Evolutionary conservation across 2,797 vertebrate genomes (phyloP).

Genomic region (Catamblyrhynchus diadema): DNA sequence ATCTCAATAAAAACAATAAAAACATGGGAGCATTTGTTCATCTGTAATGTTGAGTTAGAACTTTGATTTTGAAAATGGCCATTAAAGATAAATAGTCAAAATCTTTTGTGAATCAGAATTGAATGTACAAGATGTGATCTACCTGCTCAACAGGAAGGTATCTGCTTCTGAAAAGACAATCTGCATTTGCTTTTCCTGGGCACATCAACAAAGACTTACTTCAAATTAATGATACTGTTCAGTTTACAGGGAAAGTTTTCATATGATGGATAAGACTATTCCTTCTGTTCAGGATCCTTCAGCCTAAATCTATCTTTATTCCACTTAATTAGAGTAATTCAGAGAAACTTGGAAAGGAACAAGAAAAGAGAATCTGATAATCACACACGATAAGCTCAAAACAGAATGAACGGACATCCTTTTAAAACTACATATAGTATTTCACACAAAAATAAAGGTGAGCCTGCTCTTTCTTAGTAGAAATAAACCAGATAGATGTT

Average conservation of each 20-base stretch:
- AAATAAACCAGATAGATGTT: not conserved
- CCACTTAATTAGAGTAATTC: not conserved
- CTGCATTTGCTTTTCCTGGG: not conserved
- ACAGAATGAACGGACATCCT: not conserved
- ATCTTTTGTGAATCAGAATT: not conserved
- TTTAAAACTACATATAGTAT: not conserved
- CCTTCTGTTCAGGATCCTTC: not conserved
- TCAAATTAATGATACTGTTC: not conserved
- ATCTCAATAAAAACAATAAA: not conserved
- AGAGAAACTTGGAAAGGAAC: not conserved
- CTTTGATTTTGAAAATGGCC: not conserved
- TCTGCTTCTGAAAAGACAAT: not conserved
- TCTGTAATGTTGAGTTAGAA: not conserved
- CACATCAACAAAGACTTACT: not conserved
- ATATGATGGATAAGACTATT: not conserved
- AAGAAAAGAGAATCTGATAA: not conserved
- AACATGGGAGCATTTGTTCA: not conserved
- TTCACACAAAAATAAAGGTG: not conserved
- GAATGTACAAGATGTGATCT: not conserved
- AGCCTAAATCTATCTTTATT: not conserved
- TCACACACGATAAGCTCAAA: not conserved
- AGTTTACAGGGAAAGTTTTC: not conserved
- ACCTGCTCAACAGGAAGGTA: not conserved
- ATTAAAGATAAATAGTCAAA: not conserved
- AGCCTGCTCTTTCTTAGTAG: not conserved